Conservation (phyloP, 35 echinoderm and acorn worm species). For the Acanthaster planci region DNA sequence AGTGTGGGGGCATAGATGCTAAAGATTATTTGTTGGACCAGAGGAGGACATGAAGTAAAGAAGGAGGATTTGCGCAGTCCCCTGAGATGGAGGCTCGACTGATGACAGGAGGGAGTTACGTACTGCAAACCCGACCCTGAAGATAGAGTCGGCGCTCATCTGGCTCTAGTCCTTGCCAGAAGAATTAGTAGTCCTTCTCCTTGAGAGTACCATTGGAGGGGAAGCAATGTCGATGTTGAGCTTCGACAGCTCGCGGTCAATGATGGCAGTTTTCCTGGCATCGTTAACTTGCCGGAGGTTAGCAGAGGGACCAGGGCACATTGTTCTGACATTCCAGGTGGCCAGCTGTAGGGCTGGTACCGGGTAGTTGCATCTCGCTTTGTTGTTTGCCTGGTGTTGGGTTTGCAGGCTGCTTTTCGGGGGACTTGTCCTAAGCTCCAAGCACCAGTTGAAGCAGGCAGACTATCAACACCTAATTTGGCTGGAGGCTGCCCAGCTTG, state of each 20-base stretch:
- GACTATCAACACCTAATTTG: too few relatives aligned
- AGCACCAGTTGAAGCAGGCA: constrained; percentile 43
- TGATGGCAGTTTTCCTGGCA: constrained; percentile 49
- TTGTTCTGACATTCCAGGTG: too few relatives aligned
- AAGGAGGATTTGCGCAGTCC: background rate
- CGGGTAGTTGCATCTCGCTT: constrained; percentile 24
- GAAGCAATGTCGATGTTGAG: constrained; percentile 58
- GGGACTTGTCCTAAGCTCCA: constrained; percentile 10
- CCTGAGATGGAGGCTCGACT: background rate
- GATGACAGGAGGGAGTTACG: background rate
- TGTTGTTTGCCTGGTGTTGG: too few relatives aligned
- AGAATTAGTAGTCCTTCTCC: too few relatives aligned
- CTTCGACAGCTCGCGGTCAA: constrained; percentile 39
- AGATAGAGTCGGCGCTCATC: constrained; percentile 35
- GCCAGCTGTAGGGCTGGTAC: constrained; percentile 11
- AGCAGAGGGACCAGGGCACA: constrained; percentile 3
- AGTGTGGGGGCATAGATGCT: constrained; percentile 47
- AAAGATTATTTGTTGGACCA: too few relatives aligned
- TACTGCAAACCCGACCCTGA: background rate
- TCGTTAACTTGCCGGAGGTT: constrained; percentile 24
- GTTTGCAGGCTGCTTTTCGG: constrained; percentile 36
- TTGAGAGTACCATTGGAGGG: constrained; percentile 36
- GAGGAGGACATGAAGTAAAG: too few relatives aligned
- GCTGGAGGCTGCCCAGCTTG: too few relatives aligned
- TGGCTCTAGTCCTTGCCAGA: too few relatives aligned